These are phyloP conservation scores for Rhopalosiphum maidis DNA, from an alignment of 1,140 invertebrate genomes.

Conservation along the genomic window DNA sequence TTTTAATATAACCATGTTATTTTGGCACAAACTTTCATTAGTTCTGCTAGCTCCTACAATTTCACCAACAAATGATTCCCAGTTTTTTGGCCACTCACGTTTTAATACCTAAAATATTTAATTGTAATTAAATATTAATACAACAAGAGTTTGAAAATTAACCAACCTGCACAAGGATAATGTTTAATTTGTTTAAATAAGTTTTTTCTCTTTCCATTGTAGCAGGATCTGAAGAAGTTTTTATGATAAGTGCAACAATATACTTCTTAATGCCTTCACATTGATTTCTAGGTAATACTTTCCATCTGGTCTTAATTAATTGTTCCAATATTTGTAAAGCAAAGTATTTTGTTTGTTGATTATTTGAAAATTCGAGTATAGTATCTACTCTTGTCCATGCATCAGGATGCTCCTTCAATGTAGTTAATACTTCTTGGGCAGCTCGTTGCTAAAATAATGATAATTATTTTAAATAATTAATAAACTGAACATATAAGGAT, in stretches of 20 bases:
- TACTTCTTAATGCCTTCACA: conserved; percentile 99
- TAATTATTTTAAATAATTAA: neutral
- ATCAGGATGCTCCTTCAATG: conserved; percentile 97
- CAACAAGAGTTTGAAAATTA: neutral
- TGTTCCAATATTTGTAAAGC: conserved; percentile 99
- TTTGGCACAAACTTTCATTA: conserved; percentile 98
- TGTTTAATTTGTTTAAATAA: conserved; percentile 98
- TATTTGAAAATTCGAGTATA: conserved; percentile 90
- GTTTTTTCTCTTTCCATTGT: conserved; percentile 92
- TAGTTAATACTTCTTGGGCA: conserved; percentile 94
- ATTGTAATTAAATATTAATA: neutral
- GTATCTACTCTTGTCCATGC: conserved; percentile 99
- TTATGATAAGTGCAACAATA: conserved; percentile 97
- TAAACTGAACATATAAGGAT: neutral
- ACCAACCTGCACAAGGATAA: conserved; percentile 92
- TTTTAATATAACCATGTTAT: conserved; percentile 99
- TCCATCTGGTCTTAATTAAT: conserved; percentile 99
- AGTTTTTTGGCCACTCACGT: conserved; percentile 99
- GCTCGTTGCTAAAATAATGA: conserved; percentile 75
- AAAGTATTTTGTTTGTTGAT: conserved; percentile 99
- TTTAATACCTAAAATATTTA: conserved; percentile 84
- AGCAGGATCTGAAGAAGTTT: conserved; percentile 92
- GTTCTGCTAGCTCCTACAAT: conserved; percentile 99
- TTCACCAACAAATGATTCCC: conserved; percentile 98
- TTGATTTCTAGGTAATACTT: conserved; percentile 96